Percentiles rank a stretch among this genome's conserved stretches.
Evolutionary conservation across 2,113 vertebrate genomes (phyloP).

Genomic region (Myodes glareolus): DNA sequence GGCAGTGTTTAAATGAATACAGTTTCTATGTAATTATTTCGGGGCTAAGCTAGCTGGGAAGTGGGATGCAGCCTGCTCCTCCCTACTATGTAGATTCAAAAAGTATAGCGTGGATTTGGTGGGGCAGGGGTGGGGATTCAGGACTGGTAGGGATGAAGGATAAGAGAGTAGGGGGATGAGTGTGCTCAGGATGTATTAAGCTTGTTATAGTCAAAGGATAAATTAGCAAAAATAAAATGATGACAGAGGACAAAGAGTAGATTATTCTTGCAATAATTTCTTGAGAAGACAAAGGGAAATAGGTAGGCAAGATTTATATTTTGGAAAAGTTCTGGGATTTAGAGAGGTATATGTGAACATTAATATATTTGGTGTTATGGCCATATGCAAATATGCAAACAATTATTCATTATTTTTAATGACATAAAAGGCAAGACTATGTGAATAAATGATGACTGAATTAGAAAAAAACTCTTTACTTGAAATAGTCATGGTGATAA

Average conservation of each 20-base stretch:
- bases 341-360: neutral
- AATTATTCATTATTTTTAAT: neutral
- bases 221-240: neutral
- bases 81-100: neutral
- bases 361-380: neutral
- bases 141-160: rapidly evolving
- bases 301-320: neutral
- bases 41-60: no score
- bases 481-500: neutral
- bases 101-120: neutral
- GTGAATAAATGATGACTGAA: neutral
- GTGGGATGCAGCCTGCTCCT: rapidly evolving
- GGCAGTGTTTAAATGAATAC: no score
- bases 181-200: neutral
- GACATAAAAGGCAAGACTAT: neutral
- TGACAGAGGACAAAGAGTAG: neutral
- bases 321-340: neutral
- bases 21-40: no score
- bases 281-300: neutral
- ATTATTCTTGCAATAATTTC: neutral
- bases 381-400: neutral
- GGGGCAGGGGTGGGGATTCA: neutral
- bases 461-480: neutral
- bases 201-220: neutral
- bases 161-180: neutral